Evolutionary conservation across 2,888 invertebrate species (phyloP), one percentile per base, ranked within the genome.

Genomic region (Netelia melanura): DNA sequence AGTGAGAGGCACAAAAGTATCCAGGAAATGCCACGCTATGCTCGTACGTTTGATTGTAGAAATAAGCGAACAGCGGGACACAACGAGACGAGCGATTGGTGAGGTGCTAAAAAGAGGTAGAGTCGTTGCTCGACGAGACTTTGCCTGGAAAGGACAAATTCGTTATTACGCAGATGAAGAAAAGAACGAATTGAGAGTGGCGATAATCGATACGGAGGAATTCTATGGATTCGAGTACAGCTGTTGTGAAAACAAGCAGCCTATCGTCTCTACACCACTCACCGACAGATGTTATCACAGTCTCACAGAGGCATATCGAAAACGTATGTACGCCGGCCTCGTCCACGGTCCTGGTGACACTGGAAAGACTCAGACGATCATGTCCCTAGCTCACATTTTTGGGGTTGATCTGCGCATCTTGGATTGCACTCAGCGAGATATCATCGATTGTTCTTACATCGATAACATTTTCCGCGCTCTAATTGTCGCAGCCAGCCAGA

Each of bases 181-280:
- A 43, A 48, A 14, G 58, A 58, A 58, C 21, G 86, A 90, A 61
- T 89, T 94, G 0, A 85, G 89, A 70, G 93, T 96, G 0, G 92
- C 94, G 38, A 94, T 95, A 82, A 95, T 95, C 38, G 95, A 95
- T 88, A 95, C 95, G 5, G 93, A 92, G 1, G 94, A 96, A 52
- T 91, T 92, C 62, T 96, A 96, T 89, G 95, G 95, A 9, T 96
- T 95, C 87, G 96, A 96, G 91, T 96, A 95, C 90, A 92, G 96
- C 68, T 95, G 95, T n/a, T 95, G 95, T 90, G 93, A 94, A 0
- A 90, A 93, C 44, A 88, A 90, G 68, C 81, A 87, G 2, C 92
- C 94, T 30, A 92, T 96, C 44, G 91, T 94, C 8, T 92, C 92
- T 43, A 95, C 94, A 3, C 93, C 94, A 1, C 87, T 94, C 17